These are phyloP conservation scores for Phaenicophaeus curvirostris DNA, from an alignment of 2,797 vertebrate genomes.

Conservation along the genomic window DNA sequence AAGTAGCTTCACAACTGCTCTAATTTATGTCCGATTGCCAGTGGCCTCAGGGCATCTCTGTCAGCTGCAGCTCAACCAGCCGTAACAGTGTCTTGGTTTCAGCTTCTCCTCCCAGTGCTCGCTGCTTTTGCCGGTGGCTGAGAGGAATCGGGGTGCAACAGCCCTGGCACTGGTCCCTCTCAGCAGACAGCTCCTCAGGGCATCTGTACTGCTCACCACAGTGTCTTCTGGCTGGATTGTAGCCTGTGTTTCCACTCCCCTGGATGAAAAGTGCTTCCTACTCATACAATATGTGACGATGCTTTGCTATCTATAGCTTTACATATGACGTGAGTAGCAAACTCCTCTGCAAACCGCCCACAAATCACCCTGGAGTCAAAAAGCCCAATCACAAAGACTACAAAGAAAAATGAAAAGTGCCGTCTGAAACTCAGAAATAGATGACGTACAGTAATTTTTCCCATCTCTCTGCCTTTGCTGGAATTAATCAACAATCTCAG, in stretches of 20 bases:
- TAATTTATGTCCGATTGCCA: conserved; percentile 61
- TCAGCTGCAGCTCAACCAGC: conserved; percentile 28
- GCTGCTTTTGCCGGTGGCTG: not conserved
- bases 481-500: conserved; percentile 68
- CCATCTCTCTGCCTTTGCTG: conserved; percentile 23
- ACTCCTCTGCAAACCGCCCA: conserved; percentile 66
- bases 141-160: accelerated
- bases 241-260: not conserved
- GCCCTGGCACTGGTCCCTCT: not conserved
- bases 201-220: not conserved
- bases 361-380: conserved; percentile 86
- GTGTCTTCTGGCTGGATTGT: not conserved
- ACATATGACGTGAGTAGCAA: not conserved
- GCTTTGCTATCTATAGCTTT: not conserved
- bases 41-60: conserved; percentile 20
- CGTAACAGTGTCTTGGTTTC: conserved; percentile 12
- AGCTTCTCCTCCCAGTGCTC: not conserved
- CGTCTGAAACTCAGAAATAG: conserved; percentile 75
- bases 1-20: conserved; percentile 42
- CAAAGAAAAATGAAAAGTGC: conserved; percentile 83
- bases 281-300: not conserved
- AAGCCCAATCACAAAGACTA: conserved; percentile 87
- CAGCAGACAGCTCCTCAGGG: not conserved
- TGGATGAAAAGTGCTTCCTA: not conserved
- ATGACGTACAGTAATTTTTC: conserved; percentile 18